Conservation (phyloP, 35 echinoderm and acorn worm species). For the Holothuria glaberrima region DNA sequence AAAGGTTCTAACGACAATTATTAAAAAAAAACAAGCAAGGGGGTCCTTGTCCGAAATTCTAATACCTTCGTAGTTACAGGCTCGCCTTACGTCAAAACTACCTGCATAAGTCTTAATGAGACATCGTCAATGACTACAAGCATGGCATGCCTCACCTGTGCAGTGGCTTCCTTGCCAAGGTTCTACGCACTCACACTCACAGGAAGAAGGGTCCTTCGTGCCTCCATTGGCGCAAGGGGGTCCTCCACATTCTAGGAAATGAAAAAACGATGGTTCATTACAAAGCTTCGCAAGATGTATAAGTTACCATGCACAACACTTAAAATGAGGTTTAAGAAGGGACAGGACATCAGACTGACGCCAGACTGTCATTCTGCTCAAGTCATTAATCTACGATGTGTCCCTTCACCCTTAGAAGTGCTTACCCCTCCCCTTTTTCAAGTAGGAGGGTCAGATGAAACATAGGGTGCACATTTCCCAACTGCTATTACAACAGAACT, state of each 20-base stretch:
- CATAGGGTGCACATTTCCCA: too few species aligned
- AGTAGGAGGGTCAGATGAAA: too few species aligned
- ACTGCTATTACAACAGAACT: too few species aligned
- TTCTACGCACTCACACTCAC: constrained; percentile 75
- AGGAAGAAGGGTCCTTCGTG: constrained; percentile 68
- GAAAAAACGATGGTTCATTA: background rate
- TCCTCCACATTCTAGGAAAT: constrained; percentile 83
- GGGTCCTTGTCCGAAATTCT: too few species aligned
- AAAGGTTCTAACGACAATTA: too few species aligned
- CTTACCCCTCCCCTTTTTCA: too few species aligned
- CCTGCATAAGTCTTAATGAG: background rate
- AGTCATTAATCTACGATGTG: background rate
- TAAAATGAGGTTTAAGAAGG: background rate
- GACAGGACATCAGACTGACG: background rate
- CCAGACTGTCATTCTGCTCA: background rate
- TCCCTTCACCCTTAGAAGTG: too few species aligned
- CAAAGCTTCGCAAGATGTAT: background rate
- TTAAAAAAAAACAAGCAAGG: too few species aligned
- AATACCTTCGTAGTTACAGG: too few species aligned
- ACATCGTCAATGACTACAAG: background rate
- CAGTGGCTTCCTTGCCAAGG: constrained; percentile 78
- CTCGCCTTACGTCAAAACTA: too few species aligned
- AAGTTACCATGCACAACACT: background rate
- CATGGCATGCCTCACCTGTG: constrained; percentile 65
- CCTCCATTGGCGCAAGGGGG: constrained; percentile 84